These are phyloP conservation scores for Heterotilapia buettikoferi DNA, from an alignment of 2,113 vertebrate genomes.

Conservation along the genomic window DNA sequence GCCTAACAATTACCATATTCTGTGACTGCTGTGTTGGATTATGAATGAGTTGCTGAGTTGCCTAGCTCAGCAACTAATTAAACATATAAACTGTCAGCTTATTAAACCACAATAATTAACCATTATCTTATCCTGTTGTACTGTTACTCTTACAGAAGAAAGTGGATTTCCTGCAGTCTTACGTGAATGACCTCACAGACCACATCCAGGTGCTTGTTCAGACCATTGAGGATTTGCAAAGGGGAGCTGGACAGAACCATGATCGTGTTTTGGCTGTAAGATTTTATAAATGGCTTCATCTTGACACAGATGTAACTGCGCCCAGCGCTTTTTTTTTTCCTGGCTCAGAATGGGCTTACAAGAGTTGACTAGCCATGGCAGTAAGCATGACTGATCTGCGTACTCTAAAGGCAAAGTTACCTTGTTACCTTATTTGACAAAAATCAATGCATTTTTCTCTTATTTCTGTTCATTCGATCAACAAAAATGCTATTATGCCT, in stretches of 20 bases:
- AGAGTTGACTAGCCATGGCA: not conserved
- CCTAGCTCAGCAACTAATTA: not conserved
- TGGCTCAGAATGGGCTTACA: not conserved
- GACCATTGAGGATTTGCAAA: conserved; percentile 52
- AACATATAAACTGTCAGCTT: not conserved
- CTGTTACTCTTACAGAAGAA: conserved; percentile 51
- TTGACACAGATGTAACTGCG: not conserved
- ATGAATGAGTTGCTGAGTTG: not conserved
- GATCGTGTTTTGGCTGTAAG: conserved; percentile 22
- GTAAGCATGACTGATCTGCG: not conserved
- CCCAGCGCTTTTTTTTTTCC: fast-evolving
- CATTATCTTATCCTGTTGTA: not conserved
- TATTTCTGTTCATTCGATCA: not conserved
- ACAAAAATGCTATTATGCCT: not conserved
- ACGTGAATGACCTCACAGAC: conserved; percentile 48
- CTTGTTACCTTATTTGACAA: not conserved
- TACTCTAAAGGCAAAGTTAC: not conserved
- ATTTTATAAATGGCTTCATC: not conserved
- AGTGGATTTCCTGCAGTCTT: conserved; percentile 51
- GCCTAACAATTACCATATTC: not conserved
- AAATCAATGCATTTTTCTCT: not conserved
- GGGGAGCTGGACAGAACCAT: conserved; percentile 7
- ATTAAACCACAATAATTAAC: not conserved
- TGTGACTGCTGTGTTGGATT: not conserved
- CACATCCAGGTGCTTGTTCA: conserved; percentile 63